phyloP scores from a whole-genome alignment of 1,140 invertebrate genomes.

The Microplitis demolitor region DNA sequence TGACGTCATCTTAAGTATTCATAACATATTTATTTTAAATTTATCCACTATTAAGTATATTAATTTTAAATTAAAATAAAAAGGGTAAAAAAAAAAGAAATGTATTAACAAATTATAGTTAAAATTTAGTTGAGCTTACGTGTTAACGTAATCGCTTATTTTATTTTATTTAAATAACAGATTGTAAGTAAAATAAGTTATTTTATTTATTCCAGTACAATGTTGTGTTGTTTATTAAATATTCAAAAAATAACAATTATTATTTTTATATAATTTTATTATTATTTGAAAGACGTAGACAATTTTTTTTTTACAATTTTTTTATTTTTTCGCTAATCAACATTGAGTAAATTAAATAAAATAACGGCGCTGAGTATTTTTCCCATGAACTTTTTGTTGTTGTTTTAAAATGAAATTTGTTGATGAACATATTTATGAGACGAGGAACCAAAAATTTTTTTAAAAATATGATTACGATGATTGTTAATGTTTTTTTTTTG shows the following conservation, averaged over 20 bases:
- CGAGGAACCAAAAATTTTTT: neutral
- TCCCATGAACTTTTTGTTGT: neutral
- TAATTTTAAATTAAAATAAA: too few relatives aligned
- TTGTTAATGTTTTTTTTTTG: too few relatives aligned
- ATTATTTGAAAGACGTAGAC: neutral
- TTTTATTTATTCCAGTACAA: slow-evolving; percentile 45
- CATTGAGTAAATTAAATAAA: slow-evolving; percentile 37
- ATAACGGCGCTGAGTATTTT: slow-evolving; percentile 23
- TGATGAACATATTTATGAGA: neutral
- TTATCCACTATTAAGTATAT: too few relatives aligned
- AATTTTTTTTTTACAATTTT: neutral
- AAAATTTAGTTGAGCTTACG: too few relatives aligned
- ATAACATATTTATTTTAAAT: too few relatives aligned
- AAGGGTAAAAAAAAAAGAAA: too few relatives aligned
- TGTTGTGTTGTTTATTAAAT: slow-evolving; percentile 7
- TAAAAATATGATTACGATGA: too few relatives aligned
- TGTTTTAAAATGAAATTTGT: neutral
- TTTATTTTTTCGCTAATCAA: slow-evolving; percentile 25
- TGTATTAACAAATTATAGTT: too few relatives aligned
- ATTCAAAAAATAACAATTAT: slow-evolving; percentile 7
- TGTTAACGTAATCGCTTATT: neutral
- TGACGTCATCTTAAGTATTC: neutral
- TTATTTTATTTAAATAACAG: slow-evolving; percentile 72
- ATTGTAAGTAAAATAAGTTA: slow-evolving; percentile 46
- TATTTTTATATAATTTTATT: slow-evolving; percentile 1